These are phyloP conservation scores for Drosophila mulleri DNA, from an alignment of 2,888 invertebrate genomes.

Conservation along the genomic window DNA sequence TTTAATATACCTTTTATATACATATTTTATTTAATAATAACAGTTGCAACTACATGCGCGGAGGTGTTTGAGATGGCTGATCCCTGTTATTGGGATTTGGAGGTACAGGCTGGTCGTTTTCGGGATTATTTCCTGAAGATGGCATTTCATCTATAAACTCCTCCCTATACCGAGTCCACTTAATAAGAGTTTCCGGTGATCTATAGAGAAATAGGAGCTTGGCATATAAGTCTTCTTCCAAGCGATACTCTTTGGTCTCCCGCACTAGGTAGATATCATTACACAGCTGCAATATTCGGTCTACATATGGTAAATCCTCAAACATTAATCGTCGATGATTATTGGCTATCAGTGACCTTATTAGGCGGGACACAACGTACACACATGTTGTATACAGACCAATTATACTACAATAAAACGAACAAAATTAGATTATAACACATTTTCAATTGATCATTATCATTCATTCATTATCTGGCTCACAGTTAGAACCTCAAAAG, in stretches of 20 bases:
- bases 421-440: no score
- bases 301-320: slow-evolving; percentile 93
- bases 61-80: not conserved
- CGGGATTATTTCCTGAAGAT: slow-evolving; percentile 22
- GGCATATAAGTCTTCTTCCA: slow-evolving; percentile 98
- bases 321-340: slow-evolving; percentile 95
- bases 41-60: not conserved
- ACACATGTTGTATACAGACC: slow-evolving; percentile 97
- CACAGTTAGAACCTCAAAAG: not conserved
- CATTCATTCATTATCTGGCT: not conserved
- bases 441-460: not conserved
- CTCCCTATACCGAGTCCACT: slow-evolving; percentile 86
- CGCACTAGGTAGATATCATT: slow-evolving; percentile 94
- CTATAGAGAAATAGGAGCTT: slow-evolving; percentile 98
- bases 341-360: slow-evolving; percentile 93
- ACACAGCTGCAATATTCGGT: slow-evolving; percentile 91
- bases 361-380: slow-evolving; percentile 94
- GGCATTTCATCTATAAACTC: slow-evolving; percentile 55
- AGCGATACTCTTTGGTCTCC: slow-evolving; percentile 94
- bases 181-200: slow-evolving; percentile 97
- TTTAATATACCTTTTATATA: not conserved
- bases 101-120: not conserved
- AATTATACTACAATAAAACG: slow-evolving; percentile 89
- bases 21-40: not conserved
- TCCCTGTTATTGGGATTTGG: not conserved